Percentiles rank a stretch among this genome's conserved stretches.
phyloP scores from a whole-genome alignment of 2,113 vertebrate species.

The Aramus guarauna region DNA sequence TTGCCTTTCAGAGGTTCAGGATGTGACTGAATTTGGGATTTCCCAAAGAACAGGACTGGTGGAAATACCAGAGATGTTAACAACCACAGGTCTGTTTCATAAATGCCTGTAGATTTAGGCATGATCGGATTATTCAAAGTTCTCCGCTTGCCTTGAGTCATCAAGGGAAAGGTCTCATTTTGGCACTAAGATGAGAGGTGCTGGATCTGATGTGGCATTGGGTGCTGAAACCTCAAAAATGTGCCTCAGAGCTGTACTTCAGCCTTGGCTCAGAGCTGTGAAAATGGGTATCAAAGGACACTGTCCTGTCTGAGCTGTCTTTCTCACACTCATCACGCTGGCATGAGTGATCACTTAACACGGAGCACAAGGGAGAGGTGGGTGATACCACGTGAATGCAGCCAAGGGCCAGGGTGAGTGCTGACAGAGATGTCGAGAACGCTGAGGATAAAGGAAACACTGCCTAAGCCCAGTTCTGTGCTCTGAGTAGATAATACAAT shows the following conservation, averaged over 20 bases:
- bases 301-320: conserved; percentile 20
- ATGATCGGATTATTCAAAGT: background rate
- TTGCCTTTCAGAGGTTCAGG: background rate
- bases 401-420: background rate
- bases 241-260: background rate
- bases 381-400: background rate
- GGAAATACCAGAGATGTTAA: background rate
- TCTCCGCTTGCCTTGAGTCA: background rate
- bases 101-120: background rate
- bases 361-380: background rate
- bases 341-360: background rate
- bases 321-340: background rate
- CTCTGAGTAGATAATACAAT: background rate
- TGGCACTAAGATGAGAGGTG: background rate
- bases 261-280: background rate
- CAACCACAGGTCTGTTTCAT: background rate
- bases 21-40: background rate
- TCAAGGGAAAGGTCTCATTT: background rate
- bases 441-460: background rate
- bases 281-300: background rate
- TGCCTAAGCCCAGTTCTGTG: background rate
- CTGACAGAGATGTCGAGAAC: background rate
- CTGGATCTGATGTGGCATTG: background rate
- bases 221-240: background rate
- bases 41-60: background rate